phyloP scores from a whole-genome alignment of 2,888 invertebrate species.

The Parnassius smintheus region DNA sequence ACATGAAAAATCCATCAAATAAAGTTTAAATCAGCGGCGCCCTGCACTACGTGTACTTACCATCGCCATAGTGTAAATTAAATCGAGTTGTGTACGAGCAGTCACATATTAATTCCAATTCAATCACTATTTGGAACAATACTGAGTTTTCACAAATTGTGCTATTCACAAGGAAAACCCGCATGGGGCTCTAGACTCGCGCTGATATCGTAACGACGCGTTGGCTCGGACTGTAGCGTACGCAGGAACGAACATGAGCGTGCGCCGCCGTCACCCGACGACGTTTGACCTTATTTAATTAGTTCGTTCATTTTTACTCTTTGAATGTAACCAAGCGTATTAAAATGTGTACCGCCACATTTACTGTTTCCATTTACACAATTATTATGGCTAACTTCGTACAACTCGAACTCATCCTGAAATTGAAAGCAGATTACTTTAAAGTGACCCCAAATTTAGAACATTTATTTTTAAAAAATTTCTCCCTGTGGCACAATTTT shows the following conservation, averaged over 20 bases:
- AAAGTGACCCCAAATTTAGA: too few relatives aligned
- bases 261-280: slow-evolving; percentile 43
- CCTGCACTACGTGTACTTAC: slow-evolving; percentile 12
- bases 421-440: too few relatives aligned
- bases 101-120: slow-evolving; percentile 11
- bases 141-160: slow-evolving; percentile 17
- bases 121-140: slow-evolving; percentile 13
- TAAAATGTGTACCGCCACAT: slow-evolving; percentile 72
- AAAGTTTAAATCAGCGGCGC: slow-evolving; percentile 3
- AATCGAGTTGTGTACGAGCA: slow-evolving; percentile 4
- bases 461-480: too few relatives aligned
- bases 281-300: slow-evolving; percentile 81
- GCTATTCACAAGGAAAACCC: slow-evolving; percentile 4
- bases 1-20: background rate
- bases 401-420: background rate
- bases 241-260: slow-evolving; percentile 32
- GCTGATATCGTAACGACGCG: slow-evolving; percentile 45
- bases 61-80: slow-evolving; percentile 9
- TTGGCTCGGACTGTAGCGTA: slow-evolving; percentile 53
- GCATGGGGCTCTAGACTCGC: slow-evolving; percentile 40
- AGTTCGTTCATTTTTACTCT: slow-evolving; percentile 79
- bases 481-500: too few relatives aligned
- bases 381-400: slow-evolving; percentile 38
- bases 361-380: slow-evolving; percentile 66
- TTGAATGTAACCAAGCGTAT: slow-evolving; percentile 71